Percentiles rank a stretch among this genome's conserved stretches.
These are phyloP conservation scores for Leptopilina clavipes DNA, from an alignment of 1,140 invertebrate species.

Conservation along the genomic window DNA sequence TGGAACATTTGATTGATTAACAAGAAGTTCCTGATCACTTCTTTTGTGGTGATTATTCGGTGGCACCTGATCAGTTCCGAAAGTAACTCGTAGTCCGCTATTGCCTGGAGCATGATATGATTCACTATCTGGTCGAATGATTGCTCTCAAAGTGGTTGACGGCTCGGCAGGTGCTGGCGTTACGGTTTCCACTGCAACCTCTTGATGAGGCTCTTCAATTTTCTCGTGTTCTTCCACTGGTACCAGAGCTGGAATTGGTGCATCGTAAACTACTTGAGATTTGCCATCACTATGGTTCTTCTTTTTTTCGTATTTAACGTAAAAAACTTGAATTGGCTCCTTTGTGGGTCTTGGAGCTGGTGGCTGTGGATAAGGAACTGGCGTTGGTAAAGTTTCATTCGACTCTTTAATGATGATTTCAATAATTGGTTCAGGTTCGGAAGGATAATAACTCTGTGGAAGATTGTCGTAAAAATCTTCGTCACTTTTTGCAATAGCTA, in stretches of 20 bases:
- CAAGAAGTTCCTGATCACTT: slow-evolving; percentile 64
- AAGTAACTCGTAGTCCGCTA: slow-evolving; percentile 84
- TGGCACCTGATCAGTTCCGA: slow-evolving; percentile 79
- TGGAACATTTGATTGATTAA: slow-evolving; percentile 25
- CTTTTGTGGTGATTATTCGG: slow-evolving; percentile 73
- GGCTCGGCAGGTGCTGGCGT: slow-evolving; percentile 28
- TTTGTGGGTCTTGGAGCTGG: slow-evolving; percentile 79
- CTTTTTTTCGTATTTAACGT: slow-evolving; percentile 90
- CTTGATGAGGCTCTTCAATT: not conserved
- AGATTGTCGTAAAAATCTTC: slow-evolving; percentile 72
- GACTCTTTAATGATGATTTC: slow-evolving; percentile 94
- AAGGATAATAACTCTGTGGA: slow-evolving; percentile 78
- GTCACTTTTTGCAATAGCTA: slow-evolving; percentile 74
- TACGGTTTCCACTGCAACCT: not conserved
- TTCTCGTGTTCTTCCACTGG: slow-evolving; percentile 9
- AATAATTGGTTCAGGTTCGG: slow-evolving; percentile 90
- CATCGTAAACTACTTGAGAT: slow-evolving; percentile 84
- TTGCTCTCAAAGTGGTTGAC: slow-evolving; percentile 77
- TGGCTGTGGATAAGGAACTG: slow-evolving; percentile 75
- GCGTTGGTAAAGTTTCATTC: slow-evolving; percentile 84
- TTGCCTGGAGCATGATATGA: slow-evolving; percentile 83
- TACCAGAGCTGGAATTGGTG: slow-evolving; percentile 81
- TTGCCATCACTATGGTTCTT: slow-evolving; percentile 77
- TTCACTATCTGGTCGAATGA: slow-evolving; percentile 89
- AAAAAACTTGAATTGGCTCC: slow-evolving; percentile 91